Evolutionary conservation across 2,888 invertebrate species (phyloP).

Genomic region (Cinara cedri): DNA sequence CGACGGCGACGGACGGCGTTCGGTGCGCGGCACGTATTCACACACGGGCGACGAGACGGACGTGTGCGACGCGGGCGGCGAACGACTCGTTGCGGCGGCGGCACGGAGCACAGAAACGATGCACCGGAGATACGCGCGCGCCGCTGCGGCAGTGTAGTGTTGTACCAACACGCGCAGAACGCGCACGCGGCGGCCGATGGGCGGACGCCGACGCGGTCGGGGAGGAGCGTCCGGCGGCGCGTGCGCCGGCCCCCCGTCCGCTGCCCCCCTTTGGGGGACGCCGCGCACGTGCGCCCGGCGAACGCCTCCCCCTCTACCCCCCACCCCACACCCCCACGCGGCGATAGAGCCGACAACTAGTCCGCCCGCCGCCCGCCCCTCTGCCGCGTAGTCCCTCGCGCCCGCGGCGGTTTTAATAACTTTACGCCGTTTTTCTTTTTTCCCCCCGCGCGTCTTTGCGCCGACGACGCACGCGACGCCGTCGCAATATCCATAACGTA

Average conservation of each 20-base stretch:
- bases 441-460: not conserved
- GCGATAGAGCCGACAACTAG: not conserved
- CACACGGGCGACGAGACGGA: conserved; percentile 19
- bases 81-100: conserved; percentile 25
- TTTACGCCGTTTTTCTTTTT: not conserved
- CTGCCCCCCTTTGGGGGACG: conserved; percentile 8
- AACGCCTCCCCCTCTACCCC: not conserved
- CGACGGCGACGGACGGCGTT: not conserved
- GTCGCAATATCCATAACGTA: too few relatives aligned
- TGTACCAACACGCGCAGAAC: not conserved
- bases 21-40: not conserved
- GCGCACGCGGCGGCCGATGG: conserved; percentile 27
- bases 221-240: conserved; percentile 40
- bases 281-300: conserved; percentile 19
- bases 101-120: conserved; percentile 21
- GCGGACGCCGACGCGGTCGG: conserved; percentile 29
- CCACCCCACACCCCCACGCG: not conserved
- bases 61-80: conserved; percentile 28
- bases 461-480: not conserved
- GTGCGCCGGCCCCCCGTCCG: conserved; percentile 35
- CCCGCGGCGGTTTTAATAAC: not conserved
- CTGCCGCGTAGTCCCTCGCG: not conserved
- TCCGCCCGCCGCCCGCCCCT: conserved; percentile 13
- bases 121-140: not conserved
- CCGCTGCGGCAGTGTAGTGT: not conserved